Conservation (phyloP, 2,113 vertebrate genomes). For the Tachycineta bicolor region DNA sequence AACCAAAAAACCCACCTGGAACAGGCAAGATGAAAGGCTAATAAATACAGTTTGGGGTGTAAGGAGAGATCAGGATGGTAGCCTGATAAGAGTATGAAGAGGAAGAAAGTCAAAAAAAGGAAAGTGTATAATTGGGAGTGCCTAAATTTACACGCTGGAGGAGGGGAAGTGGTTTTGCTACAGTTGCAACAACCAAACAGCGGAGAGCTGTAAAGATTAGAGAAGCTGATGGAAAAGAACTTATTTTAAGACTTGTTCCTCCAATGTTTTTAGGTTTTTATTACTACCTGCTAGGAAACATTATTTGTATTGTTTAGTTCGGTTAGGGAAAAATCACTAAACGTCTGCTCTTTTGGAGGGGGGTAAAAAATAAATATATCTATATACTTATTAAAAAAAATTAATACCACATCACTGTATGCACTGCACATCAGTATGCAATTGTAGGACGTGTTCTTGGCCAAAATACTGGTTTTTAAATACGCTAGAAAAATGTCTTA, state of each 20-base stretch:
- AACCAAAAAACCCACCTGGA: background rate
- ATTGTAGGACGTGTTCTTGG: background rate
- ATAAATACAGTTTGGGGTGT: background rate
- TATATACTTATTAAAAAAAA: background rate
- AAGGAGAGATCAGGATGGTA: background rate
- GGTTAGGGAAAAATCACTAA: background rate
- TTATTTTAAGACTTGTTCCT: background rate
- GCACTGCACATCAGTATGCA: background rate
- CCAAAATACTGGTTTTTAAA: background rate
- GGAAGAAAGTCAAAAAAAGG: background rate
- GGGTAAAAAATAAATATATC: fast-evolving
- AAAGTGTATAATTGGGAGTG: background rate
- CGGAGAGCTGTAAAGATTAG: background rate
- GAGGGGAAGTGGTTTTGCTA: background rate
- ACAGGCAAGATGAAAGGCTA: background rate
- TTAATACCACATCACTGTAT: background rate
- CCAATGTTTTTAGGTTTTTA: background rate
- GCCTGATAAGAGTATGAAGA: background rate
- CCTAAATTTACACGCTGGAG: background rate
- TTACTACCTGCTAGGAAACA: background rate
- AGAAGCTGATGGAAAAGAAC: background rate
- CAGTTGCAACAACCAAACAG: background rate
- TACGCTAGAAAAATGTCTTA: background rate
- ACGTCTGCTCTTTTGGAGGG: background rate
- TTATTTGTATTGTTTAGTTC: background rate